phyloP scores from a whole-genome alignment of 2,113 vertebrate species.

The Telmatochromis bifrenatus region DNA sequence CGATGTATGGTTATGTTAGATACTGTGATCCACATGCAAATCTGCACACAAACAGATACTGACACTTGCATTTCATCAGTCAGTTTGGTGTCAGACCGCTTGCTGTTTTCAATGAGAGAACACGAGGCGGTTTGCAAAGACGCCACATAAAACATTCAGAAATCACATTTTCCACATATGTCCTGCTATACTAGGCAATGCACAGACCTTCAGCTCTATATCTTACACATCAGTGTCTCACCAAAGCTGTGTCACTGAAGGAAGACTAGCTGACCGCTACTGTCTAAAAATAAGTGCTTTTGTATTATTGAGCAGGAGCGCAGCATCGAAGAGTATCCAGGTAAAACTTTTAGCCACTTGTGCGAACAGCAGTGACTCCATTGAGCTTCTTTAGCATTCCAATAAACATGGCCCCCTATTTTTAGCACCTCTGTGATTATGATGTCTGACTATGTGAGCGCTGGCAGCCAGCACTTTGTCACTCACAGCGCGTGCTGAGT shows the following conservation, averaged over 20 bases:
- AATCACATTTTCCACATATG: slow-evolving; percentile 22
- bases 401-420: slow-evolving; percentile 48
- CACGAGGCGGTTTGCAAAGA: neutral
- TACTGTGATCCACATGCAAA: neutral
- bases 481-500: slow-evolving; percentile 21
- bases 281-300: slow-evolving; percentile 41
- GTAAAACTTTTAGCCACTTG: neutral
- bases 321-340: neutral
- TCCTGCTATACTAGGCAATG: neutral
- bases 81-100: neutral
- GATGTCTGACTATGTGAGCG: slow-evolving; percentile 46
- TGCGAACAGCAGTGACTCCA: slow-evolving; percentile 19
- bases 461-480: slow-evolving; percentile 53
- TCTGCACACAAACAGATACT: neutral
- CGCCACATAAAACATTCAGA: neutral
- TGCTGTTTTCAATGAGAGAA: slow-evolving; percentile 7
- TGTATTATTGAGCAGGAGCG: slow-evolving; percentile 36
- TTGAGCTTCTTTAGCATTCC: slow-evolving; percentile 28
- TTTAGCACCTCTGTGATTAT: slow-evolving; percentile 60
- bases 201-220: neutral
- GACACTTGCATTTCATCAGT: neutral
- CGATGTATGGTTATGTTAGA: neutral
- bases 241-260: neutral
- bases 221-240: neutral
- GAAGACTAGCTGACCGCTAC: neutral